A percentile compares a stretch with the other conserved stretches of the same genome.
phyloP scores from a whole-genome alignment of 2,888 invertebrate genomes.

The Notodonta dromedarius region DNA sequence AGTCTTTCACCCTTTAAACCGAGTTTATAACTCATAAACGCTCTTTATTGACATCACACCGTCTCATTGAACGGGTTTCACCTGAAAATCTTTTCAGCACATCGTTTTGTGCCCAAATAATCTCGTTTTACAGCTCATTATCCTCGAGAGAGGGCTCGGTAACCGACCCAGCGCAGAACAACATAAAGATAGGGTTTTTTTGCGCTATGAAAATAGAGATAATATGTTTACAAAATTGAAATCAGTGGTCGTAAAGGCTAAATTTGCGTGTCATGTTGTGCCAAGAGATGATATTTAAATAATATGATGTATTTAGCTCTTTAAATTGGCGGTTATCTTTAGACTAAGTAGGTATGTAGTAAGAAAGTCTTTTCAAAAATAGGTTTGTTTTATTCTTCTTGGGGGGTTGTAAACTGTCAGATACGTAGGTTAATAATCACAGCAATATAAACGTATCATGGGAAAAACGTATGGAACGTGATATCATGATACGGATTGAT shows the following conservation, averaged over 20 bases:
- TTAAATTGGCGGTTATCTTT: neutral
- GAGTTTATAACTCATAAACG: neutral
- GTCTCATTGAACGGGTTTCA: neutral
- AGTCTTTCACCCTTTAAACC: neutral
- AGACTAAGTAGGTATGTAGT: no score
- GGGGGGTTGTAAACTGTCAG: no score
- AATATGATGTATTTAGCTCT: neutral
- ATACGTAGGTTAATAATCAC: no score
- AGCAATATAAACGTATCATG: no score
- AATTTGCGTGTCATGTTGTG: neutral
- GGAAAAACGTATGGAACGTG: no score
- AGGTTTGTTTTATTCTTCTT: no score
- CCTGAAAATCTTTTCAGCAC: constrained; percentile 6
- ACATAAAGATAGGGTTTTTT: neutral
- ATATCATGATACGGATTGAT: no score
- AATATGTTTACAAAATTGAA: no score
- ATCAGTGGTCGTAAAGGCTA: neutral
- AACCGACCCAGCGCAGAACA: neutral
- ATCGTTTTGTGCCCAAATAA: constrained; percentile 11
- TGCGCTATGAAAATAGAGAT: no score
- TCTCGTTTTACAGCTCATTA: constrained; percentile 26
- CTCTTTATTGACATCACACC: constrained; percentile 2
- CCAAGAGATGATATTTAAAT: neutral
- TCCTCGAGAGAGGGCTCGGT: constrained; percentile 9
- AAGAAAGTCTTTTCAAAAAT: no score